phyloP scores from a whole-genome alignment of 2,797 vertebrate species.

The Lepus townsendii region DNA sequence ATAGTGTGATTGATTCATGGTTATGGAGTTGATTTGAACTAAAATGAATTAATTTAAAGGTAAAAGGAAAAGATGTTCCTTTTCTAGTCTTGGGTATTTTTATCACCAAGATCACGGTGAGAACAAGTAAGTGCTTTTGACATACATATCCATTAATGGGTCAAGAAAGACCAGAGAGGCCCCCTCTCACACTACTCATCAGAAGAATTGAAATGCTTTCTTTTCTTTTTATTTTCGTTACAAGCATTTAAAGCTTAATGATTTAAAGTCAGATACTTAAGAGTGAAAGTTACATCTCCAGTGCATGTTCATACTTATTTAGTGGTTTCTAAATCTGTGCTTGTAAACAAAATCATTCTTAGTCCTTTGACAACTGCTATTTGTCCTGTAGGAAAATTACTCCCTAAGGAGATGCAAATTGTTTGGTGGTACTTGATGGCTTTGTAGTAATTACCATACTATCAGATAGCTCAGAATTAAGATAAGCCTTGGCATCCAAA shows the following conservation, averaged over 20 bases:
- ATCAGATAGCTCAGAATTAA: constrained; percentile 85
- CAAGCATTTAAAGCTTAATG: constrained; percentile 73
- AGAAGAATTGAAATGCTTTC: constrained; percentile 57
- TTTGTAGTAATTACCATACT: constrained; percentile 86
- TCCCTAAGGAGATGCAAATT: constrained; percentile 86
- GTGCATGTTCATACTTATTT: constrained; percentile 72
- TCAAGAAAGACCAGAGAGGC: constrained; percentile 41
- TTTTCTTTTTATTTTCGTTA: constrained; percentile 63
- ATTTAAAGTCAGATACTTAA: constrained; percentile 73
- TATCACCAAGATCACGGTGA: background rate
- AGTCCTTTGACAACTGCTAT: constrained; percentile 83
- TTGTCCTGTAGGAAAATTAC: constrained; percentile 86
- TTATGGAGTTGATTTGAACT: background rate
- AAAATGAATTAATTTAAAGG: constrained; percentile 61
- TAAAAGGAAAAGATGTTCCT: background rate
- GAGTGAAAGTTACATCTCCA: constrained; percentile 70
- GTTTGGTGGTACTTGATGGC: constrained; percentile 80
- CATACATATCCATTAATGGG: background rate
- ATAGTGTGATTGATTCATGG: background rate
- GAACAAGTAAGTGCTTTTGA: constrained; percentile 17
- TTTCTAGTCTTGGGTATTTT: constrained; percentile 62
- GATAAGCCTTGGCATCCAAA: constrained; percentile 84
- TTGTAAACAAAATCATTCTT: constrained; percentile 86
- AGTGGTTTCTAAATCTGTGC: constrained; percentile 80
- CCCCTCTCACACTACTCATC: constrained; percentile 51